phyloP scores from a whole-genome alignment of 2,888 invertebrate genomes.

The Holacanthella duospinosa region DNA sequence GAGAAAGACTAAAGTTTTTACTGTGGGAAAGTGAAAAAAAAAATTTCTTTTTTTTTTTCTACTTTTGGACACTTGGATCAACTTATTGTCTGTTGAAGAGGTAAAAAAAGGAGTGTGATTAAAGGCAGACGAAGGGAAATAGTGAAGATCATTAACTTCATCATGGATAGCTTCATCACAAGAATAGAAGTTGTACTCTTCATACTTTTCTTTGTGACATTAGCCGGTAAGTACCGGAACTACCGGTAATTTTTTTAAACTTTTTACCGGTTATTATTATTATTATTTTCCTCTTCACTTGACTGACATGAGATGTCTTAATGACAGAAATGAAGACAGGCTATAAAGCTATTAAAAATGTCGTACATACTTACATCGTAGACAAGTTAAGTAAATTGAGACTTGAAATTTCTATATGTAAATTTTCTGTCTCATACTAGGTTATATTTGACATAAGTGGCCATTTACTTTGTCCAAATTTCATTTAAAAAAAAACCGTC shows the following conservation, averaged over 20 bases:
- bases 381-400: too few species aligned
- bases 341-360: too few species aligned
- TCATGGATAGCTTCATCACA: slow-evolving; percentile 23
- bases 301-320: too few species aligned
- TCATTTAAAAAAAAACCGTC: too few species aligned
- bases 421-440: too few species aligned
- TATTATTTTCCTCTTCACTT: background rate
- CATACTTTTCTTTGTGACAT: slow-evolving; percentile 26
- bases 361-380: too few species aligned
- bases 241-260: background rate
- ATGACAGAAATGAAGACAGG: too few species aligned
- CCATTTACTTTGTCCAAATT: too few species aligned
- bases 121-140: background rate
- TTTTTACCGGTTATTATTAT: background rate
- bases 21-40: background rate
- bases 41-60: background rate
- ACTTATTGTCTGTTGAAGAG: background rate
- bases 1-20: background rate
- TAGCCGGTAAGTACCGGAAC: slow-evolving; percentile 25
- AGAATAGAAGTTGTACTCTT: slow-evolving; percentile 24
- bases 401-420: too few species aligned
- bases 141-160: background rate
- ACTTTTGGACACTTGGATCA: background rate
- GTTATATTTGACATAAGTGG: too few species aligned
- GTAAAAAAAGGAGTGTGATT: background rate